Percentiles rank a stretch among this genome's conserved stretches.
Conservation (phyloP, 53 echinoderm and acorn worm species). For the Zoroaster sp. region DNA sequence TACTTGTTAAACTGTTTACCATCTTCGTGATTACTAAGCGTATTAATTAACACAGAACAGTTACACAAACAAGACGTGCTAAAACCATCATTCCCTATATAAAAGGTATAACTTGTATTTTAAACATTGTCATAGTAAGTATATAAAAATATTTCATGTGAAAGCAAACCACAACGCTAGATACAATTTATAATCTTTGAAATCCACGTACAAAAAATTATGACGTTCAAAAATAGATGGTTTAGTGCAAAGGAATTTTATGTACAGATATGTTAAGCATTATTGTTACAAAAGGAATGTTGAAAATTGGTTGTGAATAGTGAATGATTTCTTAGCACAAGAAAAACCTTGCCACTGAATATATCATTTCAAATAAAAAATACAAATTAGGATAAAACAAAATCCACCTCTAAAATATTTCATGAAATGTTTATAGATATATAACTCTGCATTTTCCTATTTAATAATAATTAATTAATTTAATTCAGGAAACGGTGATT, state of each 20-base stretch:
- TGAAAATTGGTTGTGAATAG: background rate
- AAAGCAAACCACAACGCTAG: background rate
- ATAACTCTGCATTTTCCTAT: too few species aligned
- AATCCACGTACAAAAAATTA: background rate
- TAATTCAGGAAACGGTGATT: too few species aligned
- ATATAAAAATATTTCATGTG: conserved; percentile 52
- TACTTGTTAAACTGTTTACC: too few species aligned
- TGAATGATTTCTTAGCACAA: background rate
- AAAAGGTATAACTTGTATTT: background rate
- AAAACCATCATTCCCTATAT: background rate
- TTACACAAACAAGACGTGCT: too few species aligned
- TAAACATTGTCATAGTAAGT: background rate
- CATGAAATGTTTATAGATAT: too few species aligned
- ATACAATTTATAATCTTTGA: background rate
- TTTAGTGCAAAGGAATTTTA: background rate
- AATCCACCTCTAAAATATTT: too few species aligned
- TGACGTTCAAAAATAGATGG: background rate
- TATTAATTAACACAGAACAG: too few species aligned
- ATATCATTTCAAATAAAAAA: too few species aligned
- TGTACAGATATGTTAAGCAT: background rate
- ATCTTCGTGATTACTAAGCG: too few species aligned
- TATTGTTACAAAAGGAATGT: background rate
- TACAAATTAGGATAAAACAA: too few species aligned
- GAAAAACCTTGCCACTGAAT: background rate
- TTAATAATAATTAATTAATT: too few species aligned